Conservation (phyloP, 2,888 invertebrate genomes). For the Agriopis leucophaearia region DNA sequence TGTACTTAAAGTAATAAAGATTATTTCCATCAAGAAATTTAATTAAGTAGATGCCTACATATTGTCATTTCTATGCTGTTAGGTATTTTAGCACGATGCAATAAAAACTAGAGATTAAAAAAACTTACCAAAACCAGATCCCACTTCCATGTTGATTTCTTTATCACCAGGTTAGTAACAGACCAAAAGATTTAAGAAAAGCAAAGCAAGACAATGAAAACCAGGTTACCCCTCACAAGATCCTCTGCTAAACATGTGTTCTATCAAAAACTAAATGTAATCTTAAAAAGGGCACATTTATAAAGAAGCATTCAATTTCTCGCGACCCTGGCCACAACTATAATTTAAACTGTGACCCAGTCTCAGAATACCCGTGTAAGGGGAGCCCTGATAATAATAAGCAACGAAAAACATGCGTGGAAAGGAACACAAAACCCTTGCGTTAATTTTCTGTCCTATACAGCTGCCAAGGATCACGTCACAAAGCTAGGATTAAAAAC, state of each 20-base stretch:
- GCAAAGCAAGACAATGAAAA: slow-evolving; percentile 56
- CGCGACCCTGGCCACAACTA: slow-evolving; percentile 30
- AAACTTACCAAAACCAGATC: background rate
- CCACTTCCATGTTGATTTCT: slow-evolving; percentile 12
- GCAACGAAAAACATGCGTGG: slow-evolving; percentile 72
- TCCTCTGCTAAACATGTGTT: slow-evolving; percentile 74
- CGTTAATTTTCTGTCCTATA: slow-evolving; percentile 61
- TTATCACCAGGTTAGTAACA: slow-evolving; percentile 56
- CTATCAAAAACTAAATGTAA: slow-evolving; percentile 73
- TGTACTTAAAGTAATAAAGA: too few species aligned
- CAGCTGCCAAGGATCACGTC: slow-evolving; percentile 68
- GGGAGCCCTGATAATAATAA: slow-evolving; percentile 80
- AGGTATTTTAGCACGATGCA: background rate
- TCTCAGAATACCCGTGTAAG: slow-evolving; percentile 71
- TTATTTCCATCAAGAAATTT: too few species aligned
- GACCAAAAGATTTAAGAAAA: slow-evolving; percentile 49
- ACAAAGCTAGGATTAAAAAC: slow-evolving; percentile 81
- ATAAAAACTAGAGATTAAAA: background rate
- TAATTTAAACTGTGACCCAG: slow-evolving; percentile 61
- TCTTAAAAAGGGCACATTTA: slow-evolving; percentile 75
- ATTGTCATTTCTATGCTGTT: too few species aligned
- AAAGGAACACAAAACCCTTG: slow-evolving; percentile 80
- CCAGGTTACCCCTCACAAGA: slow-evolving; percentile 59
- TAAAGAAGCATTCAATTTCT: slow-evolving; percentile 76
- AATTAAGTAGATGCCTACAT: too few species aligned